phyloP scores from a whole-genome alignment of 2,113 vertebrate genomes.

The Oceanodroma tethys region DNA sequence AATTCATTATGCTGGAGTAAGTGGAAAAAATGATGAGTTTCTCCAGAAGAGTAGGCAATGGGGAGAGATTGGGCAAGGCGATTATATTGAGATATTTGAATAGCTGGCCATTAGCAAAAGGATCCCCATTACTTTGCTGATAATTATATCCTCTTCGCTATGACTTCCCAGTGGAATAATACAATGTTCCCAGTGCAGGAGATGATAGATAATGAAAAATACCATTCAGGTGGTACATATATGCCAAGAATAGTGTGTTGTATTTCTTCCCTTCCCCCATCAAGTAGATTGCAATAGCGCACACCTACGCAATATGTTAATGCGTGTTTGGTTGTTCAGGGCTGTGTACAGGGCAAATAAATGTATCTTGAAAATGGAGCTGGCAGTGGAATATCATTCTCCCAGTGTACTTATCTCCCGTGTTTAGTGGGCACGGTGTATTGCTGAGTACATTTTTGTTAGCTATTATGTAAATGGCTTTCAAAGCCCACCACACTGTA shows the following conservation, averaged over 20 bases:
- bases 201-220: conserved; percentile 79
- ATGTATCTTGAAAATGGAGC: conserved; percentile 68
- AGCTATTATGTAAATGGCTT: conserved; percentile 77
- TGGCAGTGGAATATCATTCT: conserved; percentile 72
- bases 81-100: conserved; percentile 87
- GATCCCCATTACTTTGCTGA: conserved; percentile 80
- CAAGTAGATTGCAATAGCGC: conserved; percentile 2
- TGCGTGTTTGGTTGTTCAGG: conserved; percentile 56
- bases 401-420: conserved; percentile 65
- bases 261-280: conserved; percentile 51
- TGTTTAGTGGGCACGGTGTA: conserved; percentile 69
- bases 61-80: conserved; percentile 80
- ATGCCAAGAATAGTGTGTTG: conserved; percentile 57
- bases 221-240: conserved; percentile 73
- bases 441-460: conserved; percentile 74
- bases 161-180: conserved; percentile 81
- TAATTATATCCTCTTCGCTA: conserved; percentile 79
- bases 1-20: conserved; percentile 82
- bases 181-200: conserved; percentile 74
- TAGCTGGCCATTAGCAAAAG: conserved; percentile 81
- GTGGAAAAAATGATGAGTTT: conserved; percentile 83
- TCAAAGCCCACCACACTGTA: conserved; percentile 67
- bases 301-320: conserved; percentile 58
- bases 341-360: conserved; percentile 64
- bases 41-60: conserved; percentile 79